Percentiles rank a stretch among this genome's conserved stretches.
Conservation (phyloP, 2,888 invertebrate genomes). For the Epirrita christyi region DNA sequence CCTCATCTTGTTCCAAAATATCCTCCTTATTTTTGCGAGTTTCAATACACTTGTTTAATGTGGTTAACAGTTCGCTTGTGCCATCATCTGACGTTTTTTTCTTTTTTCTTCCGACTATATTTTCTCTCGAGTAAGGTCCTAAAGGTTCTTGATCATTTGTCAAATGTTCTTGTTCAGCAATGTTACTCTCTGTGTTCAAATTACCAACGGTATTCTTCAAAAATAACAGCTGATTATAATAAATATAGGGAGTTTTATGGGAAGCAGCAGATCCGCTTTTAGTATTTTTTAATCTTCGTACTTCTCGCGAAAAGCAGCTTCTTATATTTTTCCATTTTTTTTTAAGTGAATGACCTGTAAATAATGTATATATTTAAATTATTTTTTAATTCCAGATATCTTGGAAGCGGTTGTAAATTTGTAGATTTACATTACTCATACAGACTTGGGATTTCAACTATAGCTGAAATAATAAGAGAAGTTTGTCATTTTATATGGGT, state of each 20-base stretch:
- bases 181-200: conserved; percentile 34
- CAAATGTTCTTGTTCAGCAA: conserved; percentile 33
- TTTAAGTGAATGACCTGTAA: conserved; percentile 19
- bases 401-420: too few relatives aligned
- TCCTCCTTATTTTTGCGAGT: conserved; percentile 29
- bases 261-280: conserved; percentile 34
- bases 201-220: conserved; percentile 34
- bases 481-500: too few relatives aligned
- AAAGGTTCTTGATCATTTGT: conserved; percentile 37
- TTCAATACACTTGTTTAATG: conserved; percentile 26
- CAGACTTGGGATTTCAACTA: too few relatives aligned
- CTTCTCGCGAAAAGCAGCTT: conserved; percentile 34
- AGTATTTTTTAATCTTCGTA: conserved; percentile 34
- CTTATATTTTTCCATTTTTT: conserved; percentile 29
- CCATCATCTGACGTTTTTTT: conserved; percentile 30
- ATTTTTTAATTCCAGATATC: conserved; percentile 35
- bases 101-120: conserved; percentile 32
- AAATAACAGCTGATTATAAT: conserved; percentile 35
- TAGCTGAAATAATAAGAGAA: too few relatives aligned
- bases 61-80: conserved; percentile 23
- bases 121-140: conserved; percentile 31
- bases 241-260: conserved; percentile 33
- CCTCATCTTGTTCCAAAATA: conserved; percentile 28
- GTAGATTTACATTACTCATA: too few relatives aligned
- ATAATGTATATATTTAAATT: conserved; percentile 22